Evolutionary conservation across 1,140 invertebrate species (phyloP), one percentile per base, ranked within the genome.

Genomic region (Littorina saxatilis): DNA sequence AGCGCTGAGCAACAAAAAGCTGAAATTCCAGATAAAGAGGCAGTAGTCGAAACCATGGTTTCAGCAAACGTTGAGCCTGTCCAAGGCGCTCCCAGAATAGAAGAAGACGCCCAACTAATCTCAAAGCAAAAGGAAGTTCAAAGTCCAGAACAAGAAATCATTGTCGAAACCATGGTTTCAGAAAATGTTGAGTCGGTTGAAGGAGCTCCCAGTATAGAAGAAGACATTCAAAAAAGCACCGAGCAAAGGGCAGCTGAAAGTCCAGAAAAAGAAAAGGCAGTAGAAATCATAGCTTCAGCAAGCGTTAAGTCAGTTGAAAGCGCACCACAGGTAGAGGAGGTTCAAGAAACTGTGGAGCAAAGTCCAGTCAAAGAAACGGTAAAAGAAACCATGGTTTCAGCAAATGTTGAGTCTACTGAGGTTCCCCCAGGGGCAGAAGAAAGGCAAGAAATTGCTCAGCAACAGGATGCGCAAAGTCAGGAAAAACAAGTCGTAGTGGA

Each of bases 401-500:
- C 7, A 4, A 23, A 63, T 7, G 29, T 7, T 9, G 58, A 23
- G 58, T n/a, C n/a, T 11, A 23, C 23, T 7, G 58, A 63, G 23
- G 58, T 5, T 7, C 4, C n/a, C n/a, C n/a, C 40, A n/a, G n/a
- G 2, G 39, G 29, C 55, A 47, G 79, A 77, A 66, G 1, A 2
- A 7, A 20, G 50, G n/a, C 20, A 27, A 13, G 9, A 13, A 58
- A 75, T 66, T 35, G n/a, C 55, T 27, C n/a, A 61, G 5, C 55
- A 32, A 11, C 37, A 77, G 58, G 35, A 29, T 40, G 50, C 63
- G 15, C 77, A 79, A 74, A 63, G 79, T 29, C 43, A 68, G 35
- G 20, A 39, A 17, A 15, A 43, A 35, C 73, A 73, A 66, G 50
- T 32, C 29, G 52, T 52, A 37, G 15, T 5, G 76, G 74, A 61